phyloP scores from a whole-genome alignment of 30 jellyfish, hydroid and myxozoan genomes.

The Turritopsis dohrnii region DNA sequence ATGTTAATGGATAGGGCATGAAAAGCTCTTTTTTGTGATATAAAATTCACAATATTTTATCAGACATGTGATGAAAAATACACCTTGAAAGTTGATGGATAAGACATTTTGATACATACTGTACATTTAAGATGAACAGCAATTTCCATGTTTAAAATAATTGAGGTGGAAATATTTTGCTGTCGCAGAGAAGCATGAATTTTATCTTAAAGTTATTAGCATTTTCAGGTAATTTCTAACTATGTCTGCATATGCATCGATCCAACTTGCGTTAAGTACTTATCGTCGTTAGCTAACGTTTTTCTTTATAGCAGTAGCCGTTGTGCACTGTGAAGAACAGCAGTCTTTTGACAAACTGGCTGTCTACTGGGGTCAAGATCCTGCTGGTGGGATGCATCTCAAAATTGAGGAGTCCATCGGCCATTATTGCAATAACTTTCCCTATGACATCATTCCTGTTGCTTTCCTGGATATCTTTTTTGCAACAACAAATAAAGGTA shows the following conservation, averaged over 20 bases:
- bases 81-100: no score
- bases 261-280: neutral
- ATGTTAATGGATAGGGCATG: no score
- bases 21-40: no score
- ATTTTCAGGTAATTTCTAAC: neutral
- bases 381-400: constrained; percentile 14
- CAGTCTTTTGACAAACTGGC: constrained; percentile 10
- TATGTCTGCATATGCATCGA: neutral
- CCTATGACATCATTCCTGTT: constrained; percentile 22
- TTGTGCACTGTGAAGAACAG: neutral
- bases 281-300: neutral
- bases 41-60: no score
- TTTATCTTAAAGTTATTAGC: neutral
- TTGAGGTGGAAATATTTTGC: no score
- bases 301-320: neutral
- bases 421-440: constrained; percentile 19
- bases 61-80: no score
- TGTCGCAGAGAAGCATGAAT: neutral
- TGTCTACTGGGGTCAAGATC: constrained; percentile 39
- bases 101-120: no score
- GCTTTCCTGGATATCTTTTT: constrained; percentile 26
- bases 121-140: no score
- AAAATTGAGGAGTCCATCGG: constrained; percentile 9
- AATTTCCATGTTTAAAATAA: no score
- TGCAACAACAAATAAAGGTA: neutral